phyloP scores from a whole-genome alignment of 2,888 invertebrate genomes.

The Orgyia antiqua region DNA sequence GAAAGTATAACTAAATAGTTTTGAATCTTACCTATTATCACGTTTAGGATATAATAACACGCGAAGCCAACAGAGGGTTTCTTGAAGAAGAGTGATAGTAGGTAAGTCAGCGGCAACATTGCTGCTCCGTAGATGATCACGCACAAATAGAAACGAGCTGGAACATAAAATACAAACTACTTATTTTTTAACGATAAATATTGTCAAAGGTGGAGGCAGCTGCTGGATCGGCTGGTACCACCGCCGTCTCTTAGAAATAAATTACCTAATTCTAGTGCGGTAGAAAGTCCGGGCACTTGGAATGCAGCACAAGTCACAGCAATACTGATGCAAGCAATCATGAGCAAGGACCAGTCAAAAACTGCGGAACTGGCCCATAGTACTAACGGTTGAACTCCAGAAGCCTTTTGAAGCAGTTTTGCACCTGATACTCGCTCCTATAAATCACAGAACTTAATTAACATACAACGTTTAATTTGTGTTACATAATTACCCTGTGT shows the following conservation, averaged over 20 bases:
- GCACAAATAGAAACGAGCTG: slow-evolving; percentile 80
- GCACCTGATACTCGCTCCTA: slow-evolving; percentile 83
- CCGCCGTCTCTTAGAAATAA: no score
- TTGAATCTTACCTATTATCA: slow-evolving; percentile 80
- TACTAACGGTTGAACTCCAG: slow-evolving; percentile 81
- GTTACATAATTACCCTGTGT: background rate
- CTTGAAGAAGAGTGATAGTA: slow-evolving; percentile 82
- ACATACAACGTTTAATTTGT: no score
- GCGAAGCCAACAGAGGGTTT: slow-evolving; percentile 88
- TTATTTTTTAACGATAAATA: no score
- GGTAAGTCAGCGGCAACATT: slow-evolving; percentile 84
- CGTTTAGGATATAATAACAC: slow-evolving; percentile 83
- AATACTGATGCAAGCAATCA: slow-evolving; percentile 75
- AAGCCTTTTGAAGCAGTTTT: slow-evolving; percentile 84
- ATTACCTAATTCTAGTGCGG: slow-evolving; percentile 72
- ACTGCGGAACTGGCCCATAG: slow-evolving; percentile 84
- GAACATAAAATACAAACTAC: no score
- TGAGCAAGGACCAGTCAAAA: slow-evolving; percentile 82
- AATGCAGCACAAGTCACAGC: slow-evolving; percentile 81
- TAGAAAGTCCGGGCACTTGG: slow-evolving; percentile 80
- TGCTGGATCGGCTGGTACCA: no score
- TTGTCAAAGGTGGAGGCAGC: no score
- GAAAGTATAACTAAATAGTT: no score
- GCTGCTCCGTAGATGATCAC: slow-evolving; percentile 84
- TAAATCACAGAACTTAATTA: background rate